Evolutionary conservation across 2,888 invertebrate genomes (phyloP).

Genomic region (Stramonita haemastoma): DNA sequence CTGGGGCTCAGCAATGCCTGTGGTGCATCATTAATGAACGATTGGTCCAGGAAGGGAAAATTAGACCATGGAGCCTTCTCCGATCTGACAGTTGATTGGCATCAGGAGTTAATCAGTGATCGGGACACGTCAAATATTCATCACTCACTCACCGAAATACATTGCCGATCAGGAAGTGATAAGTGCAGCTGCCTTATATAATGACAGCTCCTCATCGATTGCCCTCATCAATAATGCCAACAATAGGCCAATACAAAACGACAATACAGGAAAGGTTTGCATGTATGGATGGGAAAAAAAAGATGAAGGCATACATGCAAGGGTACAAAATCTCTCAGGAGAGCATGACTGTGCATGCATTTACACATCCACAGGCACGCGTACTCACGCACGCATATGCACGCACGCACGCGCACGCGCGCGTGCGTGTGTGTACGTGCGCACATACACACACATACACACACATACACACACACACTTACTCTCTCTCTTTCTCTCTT

Average conservation of each 20-base stretch:
- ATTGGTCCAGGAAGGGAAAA: background rate
- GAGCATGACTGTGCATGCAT: background rate
- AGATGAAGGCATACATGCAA: background rate
- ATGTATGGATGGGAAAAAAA: background rate
- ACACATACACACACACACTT: background rate
- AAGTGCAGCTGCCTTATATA: background rate
- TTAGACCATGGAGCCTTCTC: background rate
- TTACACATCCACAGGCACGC: background rate
- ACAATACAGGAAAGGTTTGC: background rate
- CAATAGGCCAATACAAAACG: background rate
- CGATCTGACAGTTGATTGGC: background rate
- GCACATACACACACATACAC: background rate
- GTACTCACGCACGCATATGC: background rate
- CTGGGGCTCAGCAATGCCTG: background rate
- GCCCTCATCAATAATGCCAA: background rate
- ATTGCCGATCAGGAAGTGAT: background rate
- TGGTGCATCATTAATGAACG: background rate
- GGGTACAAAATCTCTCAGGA: too few species aligned
- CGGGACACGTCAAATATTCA: too few species aligned
- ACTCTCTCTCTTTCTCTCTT: background rate
- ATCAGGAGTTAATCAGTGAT: too few species aligned
- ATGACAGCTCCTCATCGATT: background rate
- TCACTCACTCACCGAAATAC: background rate
- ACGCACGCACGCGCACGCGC: background rate
- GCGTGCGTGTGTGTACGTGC: background rate